phyloP scores from a whole-genome alignment of 2,888 invertebrate species.

The Pachliopta kotzebuea region DNA sequence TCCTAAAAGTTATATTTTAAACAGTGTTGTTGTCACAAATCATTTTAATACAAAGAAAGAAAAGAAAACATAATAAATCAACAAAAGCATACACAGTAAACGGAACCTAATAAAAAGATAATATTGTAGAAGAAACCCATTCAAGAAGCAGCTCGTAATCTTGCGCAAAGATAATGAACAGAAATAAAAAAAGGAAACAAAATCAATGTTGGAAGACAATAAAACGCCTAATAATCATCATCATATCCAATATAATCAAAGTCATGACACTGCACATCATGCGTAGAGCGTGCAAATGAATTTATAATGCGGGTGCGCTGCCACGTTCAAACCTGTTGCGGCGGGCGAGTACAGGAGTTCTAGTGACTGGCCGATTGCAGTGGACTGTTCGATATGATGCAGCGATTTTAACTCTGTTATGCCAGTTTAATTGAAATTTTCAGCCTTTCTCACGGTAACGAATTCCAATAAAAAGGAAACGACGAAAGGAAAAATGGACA shows the following conservation, averaged over 20 bases:
- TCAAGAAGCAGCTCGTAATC: constrained; percentile 16
- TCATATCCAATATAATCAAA: constrained; percentile 61
- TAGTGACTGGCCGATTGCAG: constrained; percentile 22
- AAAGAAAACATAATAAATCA: not conserved
- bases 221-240: constrained; percentile 58
- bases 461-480: not conserved
- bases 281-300: constrained; percentile 59
- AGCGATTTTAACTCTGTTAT: constrained; percentile 16
- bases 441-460: constrained; percentile 10
- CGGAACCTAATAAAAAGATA: not conserved
- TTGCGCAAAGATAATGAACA: constrained; percentile 41
- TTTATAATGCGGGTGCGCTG: constrained; percentile 55
- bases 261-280: constrained; percentile 63
- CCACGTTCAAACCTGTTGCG: constrained; percentile 31
- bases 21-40: not conserved
- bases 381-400: constrained; percentile 16
- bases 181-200: constrained; percentile 44
- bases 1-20: too few relatives aligned
- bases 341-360: constrained; percentile 21
- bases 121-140: not conserved
- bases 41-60: not conserved
- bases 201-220: constrained; percentile 66
- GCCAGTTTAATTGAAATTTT: constrained; percentile 17
- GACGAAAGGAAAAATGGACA: not conserved
- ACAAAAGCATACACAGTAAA: not conserved